Evolutionary conservation across 2,113 vertebrate species (phyloP), one percentile per base, ranked within the genome.

Genomic region (Calidris pygmaea): DNA sequence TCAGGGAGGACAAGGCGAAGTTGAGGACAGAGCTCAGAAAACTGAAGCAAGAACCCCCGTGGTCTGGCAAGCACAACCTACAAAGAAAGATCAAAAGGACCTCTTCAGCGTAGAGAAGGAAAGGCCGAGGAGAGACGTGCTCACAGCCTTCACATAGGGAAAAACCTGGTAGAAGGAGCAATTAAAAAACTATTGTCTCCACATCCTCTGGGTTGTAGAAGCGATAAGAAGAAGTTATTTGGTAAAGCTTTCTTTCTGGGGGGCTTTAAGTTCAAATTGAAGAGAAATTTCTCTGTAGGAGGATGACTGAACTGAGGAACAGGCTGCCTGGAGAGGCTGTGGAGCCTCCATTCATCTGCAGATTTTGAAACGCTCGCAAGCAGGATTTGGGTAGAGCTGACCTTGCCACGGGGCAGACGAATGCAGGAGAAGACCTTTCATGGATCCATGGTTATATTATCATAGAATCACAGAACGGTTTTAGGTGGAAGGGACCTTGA

Each of bases 1-100:
- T 68, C 4, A 1, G 55, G 18, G 43, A 65, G 7, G 34, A 75
- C 1, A 1, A 11, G 30, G 14, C 0, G 0, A 84, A 53, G 37
- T 13, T n/a, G 39, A 68, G 72, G 10, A 23, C 23, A 43, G 32
- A 37, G 13, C 16, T 50, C 47, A 50, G 72, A 59, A 73, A 73
- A 45, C 14, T 45, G 70, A 71, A 84, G 26, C 7, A 35, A 79
- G 66, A 52, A 67, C 17, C 27, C 32, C 2, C 1, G 10, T n/a
- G 56, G 32, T 27, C 60, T 74, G 35, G 34, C 23, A 47, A 83
- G n/a, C 18, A 35, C 10, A 24, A 17, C 53, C 35, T 56, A 32
- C 1, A 2, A 67, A 37, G 19, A 62, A 62, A 70, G 60, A 47
- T 63, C 67, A 74, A 84, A 77, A 58, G 45, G 52, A 43, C 23